Evolutionary conservation across 2,113 vertebrate species (phyloP), one percentile per base, ranked within the genome.

Genomic region (Sylvilagus bachmani): DNA sequence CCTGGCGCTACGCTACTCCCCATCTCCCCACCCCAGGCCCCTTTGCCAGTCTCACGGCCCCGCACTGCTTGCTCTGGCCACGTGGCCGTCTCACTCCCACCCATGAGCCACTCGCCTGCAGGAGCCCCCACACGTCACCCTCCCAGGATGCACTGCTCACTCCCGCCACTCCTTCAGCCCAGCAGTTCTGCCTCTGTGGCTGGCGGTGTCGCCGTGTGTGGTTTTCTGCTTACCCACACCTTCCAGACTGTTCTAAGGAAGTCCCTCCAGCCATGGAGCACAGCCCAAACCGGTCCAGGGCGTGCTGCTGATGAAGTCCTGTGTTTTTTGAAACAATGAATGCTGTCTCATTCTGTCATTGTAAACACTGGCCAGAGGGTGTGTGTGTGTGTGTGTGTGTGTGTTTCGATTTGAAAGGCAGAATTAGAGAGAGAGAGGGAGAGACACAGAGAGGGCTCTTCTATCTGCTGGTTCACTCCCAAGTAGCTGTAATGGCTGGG

Each of bases 261-360:
- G 27, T 31, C 49, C n/a, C 58, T 53, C 86, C 16, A 77, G 49
- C 61, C 22, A 25, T 29, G 73, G 58, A 69, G 67, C 53, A 5
- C 31, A 25, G 93, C 75, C 67, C 38, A 61, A 53, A 79, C 74
- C 53, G 36, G 51, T 38, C 73, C 55, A 10, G 61, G 29, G 55
- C 44, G 38, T 66, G 27, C 79, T 85, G 74, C 84, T 51, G 79
- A 77, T 85, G 36, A 95, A 96, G 70, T 21, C 27, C 6, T 61
- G 13, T 70, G 10, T 44, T 51, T 83, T 90, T 53, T 82, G 38
- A 44, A 89, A 44, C 16, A 38, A 33, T n/a, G 17, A 70, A 51
- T 84, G 53, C 24, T 86, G 2, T 29, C 80, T 86, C 36, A 49
- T 62, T 53, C 67, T 90, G 7, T n/a, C 44, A n/a, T 58, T 86